Conservation (phyloP, 2,113 vertebrate species). For the Apteryx mantelli region DNA sequence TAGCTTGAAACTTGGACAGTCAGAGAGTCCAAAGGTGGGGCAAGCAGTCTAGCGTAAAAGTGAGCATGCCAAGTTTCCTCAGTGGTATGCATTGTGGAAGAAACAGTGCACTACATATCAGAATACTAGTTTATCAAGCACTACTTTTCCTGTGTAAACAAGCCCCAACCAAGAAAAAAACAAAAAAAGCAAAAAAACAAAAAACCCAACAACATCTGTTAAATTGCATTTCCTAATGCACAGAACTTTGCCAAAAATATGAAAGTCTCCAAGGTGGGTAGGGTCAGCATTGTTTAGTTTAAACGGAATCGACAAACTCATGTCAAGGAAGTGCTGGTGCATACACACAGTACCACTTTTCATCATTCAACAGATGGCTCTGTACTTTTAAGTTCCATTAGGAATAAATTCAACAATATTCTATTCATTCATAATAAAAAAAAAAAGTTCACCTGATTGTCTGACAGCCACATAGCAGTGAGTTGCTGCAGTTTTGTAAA, state of each 20-base stretch:
- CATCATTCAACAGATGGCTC: not conserved
- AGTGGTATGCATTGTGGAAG: not conserved
- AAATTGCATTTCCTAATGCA: not conserved
- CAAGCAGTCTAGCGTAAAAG: not conserved
- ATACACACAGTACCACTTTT: not conserved
- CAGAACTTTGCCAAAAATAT: not conserved
- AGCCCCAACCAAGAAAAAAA: not conserved
- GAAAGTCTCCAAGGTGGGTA: not conserved
- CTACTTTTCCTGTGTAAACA: not conserved
- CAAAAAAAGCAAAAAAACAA: not conserved
- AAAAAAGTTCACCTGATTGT: constrained; percentile 90
- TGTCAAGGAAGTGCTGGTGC: not conserved
- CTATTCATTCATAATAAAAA: not conserved
- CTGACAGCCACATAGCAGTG: constrained; percentile 98
- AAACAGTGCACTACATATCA: not conserved
- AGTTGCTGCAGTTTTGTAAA: constrained; percentile 96
- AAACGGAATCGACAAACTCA: not conserved
- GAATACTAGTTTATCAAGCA: not conserved
- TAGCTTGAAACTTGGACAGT: not conserved
- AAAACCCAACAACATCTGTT: not conserved
- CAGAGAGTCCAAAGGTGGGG: not conserved
- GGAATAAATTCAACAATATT: not conserved
- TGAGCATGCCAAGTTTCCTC: not conserved
- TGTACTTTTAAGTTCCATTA: not conserved
- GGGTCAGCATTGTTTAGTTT: not conserved